Conservation (phyloP, 2,113 vertebrate genomes). For the Isurus oxyrinchus region DNA sequence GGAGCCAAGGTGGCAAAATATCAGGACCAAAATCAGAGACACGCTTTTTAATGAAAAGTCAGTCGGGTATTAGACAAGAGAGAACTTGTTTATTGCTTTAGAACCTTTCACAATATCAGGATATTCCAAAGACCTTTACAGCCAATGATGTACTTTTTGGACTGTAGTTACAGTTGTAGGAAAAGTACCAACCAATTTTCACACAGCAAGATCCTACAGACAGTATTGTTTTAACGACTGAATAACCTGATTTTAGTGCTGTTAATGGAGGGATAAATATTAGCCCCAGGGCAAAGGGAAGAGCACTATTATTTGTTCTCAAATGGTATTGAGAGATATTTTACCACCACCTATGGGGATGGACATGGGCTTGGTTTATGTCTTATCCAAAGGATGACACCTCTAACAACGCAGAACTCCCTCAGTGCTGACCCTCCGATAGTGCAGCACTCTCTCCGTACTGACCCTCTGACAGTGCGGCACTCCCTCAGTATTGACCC, state of each 20-base stretch:
- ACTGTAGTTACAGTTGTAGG: not conserved
- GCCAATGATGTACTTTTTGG: not conserved
- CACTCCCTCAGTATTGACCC: too few species aligned
- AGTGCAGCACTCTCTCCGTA: too few species aligned
- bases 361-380: not conserved
- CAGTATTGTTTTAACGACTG: not conserved
- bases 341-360: not conserved
- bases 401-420: too few species aligned
- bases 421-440: too few species aligned
- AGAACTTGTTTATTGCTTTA: not conserved
- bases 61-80: not conserved
- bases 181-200: not conserved
- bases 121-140: not conserved
- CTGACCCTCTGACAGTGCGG: too few species aligned
- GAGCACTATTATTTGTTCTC: not conserved
- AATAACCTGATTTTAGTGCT: not conserved
- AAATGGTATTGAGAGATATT: not conserved
- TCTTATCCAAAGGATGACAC: too few species aligned
- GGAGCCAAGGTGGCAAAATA: not conserved
- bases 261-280: not conserved
- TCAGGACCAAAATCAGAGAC: not conserved
- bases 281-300: not conserved
- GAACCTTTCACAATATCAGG: not conserved
- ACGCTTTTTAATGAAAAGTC: not conserved
- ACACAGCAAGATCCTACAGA: not conserved